Conservation (phyloP, 1,140 invertebrate species). For the Anadara kagoshimensis region DNA sequence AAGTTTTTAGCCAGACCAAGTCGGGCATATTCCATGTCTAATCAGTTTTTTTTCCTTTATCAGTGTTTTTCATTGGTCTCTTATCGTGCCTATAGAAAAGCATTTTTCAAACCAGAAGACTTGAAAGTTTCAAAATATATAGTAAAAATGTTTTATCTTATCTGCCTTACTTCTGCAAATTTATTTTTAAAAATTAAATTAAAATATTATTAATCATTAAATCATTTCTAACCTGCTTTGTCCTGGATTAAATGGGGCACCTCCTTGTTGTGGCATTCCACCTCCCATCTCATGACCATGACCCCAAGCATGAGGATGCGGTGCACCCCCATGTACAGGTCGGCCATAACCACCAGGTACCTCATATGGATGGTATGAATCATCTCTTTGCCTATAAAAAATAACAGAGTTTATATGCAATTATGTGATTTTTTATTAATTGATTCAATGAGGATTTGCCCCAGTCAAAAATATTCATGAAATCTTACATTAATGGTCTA, state of each 20-base stretch:
- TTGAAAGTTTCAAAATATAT: no score
- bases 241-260: conserved; percentile 4
- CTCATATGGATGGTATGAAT: conserved; percentile 56
- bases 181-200: no score
- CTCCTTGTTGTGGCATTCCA: conserved; percentile 34
- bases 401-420: conserved; percentile 2
- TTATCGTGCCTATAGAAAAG: no score
- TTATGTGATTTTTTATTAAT: not conserved
- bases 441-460: not conserved
- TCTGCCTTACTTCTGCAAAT: no score
- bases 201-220: no score
- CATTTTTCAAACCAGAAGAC: no score
- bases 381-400: conserved; percentile 53
- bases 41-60: no score
- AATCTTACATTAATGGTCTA: not conserved
- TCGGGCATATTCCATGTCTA: no score
- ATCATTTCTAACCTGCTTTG: conserved; percentile 21
- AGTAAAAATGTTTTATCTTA: no score
- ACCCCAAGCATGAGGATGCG: conserved; percentile 48
- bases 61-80: no score
- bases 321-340: conserved; percentile 29
- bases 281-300: conserved; percentile 48
- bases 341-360: conserved; percentile 41
- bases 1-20: no score
- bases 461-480: not conserved